These are phyloP conservation scores for Bruchidius siliquastri DNA, from an alignment of 2,888 invertebrate species.

Conservation along the genomic window DNA sequence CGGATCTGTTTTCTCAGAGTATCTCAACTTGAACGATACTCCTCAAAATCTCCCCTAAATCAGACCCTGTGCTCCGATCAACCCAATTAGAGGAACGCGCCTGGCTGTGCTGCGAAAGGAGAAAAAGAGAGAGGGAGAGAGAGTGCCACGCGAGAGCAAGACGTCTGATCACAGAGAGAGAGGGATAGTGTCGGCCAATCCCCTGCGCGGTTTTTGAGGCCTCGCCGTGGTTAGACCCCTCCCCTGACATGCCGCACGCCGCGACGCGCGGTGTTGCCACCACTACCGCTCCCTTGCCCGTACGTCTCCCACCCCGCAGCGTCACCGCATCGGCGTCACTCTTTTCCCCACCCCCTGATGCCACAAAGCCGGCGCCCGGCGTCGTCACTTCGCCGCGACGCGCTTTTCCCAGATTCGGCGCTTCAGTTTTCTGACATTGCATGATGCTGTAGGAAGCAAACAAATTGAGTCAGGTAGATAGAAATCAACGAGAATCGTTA, in stretches of 20 bases:
- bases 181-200: slow-evolving; percentile 45
- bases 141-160: slow-evolving; percentile 9
- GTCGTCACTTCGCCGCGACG: neutral
- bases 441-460: too few relatives aligned
- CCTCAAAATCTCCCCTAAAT: neutral
- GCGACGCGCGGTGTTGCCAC: slow-evolving; percentile 38
- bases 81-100: slow-evolving; percentile 3
- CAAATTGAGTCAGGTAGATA: too few relatives aligned
- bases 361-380: neutral
- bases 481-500: too few relatives aligned
- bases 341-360: slow-evolving; percentile 5
- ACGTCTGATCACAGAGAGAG: slow-evolving; percentile 27
- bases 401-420: too few relatives aligned
- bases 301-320: neutral
- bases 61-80: neutral
- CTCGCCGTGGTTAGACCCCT: slow-evolving; percentile 49
- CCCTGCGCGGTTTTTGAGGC: slow-evolving; percentile 51
- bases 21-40: neutral
- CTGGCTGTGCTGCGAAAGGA: neutral
- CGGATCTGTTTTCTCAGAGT: too few relatives aligned
- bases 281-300: neutral
- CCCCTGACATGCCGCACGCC: slow-evolving; percentile 48
- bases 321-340: neutral
- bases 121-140: neutral
- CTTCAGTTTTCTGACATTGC: too few relatives aligned